phyloP scores from a whole-genome alignment of 1,140 invertebrate species.

The Matsumurasca onukii region DNA sequence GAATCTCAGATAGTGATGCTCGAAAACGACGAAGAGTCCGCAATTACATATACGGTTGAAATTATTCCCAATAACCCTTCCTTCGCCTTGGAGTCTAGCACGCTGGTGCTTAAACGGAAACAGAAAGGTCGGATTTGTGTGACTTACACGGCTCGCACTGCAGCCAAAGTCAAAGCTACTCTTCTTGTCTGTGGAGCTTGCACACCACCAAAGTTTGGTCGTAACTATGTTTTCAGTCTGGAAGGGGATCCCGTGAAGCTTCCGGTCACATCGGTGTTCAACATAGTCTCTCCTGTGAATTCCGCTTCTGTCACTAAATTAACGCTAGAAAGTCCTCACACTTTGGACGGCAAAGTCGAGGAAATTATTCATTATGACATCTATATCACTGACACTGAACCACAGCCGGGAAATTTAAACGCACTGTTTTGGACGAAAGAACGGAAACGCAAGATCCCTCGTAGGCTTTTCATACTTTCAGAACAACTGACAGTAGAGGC shows the following conservation, averaged over 20 bases:
- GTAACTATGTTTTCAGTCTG: slow-evolving; percentile 31
- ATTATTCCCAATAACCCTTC: not conserved
- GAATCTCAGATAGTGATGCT: slow-evolving; percentile 24
- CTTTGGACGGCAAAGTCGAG: not conserved
- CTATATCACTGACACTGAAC: slow-evolving; percentile 26
- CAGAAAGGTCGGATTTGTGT: slow-evolving; percentile 2
- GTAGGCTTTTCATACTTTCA: not conserved
- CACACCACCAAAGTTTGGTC: slow-evolving; percentile 28
- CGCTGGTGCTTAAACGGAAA: slow-evolving; percentile 10
- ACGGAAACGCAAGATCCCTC: not conserved
- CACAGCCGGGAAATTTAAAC: slow-evolving; percentile 25
- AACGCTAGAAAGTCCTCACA: slow-evolving; percentile 26
- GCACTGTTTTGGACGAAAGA: not conserved
- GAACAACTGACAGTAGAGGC: not conserved
- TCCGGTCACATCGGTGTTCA: slow-evolving; percentile 8
- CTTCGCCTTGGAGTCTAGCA: not conserved
- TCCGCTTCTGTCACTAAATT: slow-evolving; percentile 17
- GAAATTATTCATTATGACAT: slow-evolving; percentile 5
- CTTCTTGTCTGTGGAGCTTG: slow-evolving; percentile 30
- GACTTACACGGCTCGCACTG: slow-evolving; percentile 22
- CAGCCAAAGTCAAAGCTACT: slow-evolving; percentile 26
- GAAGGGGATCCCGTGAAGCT: slow-evolving; percentile 30
- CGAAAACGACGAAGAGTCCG: slow-evolving; percentile 10
- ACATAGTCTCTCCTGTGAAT: slow-evolving; percentile 28
- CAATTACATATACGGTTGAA: slow-evolving; percentile 25